Percentiles rank a stretch among this genome's conserved stretches.
Evolutionary conservation across 2,888 invertebrate genomes (phyloP).

Genomic region (Leucania comma): DNA sequence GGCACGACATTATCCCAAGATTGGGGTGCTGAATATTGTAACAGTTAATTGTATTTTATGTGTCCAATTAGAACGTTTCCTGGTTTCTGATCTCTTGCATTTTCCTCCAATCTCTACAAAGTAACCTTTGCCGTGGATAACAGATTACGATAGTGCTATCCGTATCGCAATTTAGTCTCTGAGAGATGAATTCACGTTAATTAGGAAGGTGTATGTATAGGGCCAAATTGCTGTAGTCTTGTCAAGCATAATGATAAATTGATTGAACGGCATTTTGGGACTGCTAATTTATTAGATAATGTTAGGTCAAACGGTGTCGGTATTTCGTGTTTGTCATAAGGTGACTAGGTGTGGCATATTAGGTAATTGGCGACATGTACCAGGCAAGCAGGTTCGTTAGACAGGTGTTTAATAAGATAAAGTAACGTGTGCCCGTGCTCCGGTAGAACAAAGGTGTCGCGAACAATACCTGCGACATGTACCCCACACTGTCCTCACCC

Average conservation of each 20-base stretch:
- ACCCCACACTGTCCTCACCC: slow-evolving; percentile 71
- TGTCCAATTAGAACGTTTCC: slow-evolving; percentile 70
- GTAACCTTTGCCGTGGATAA: slow-evolving; percentile 47
- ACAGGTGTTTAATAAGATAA: slow-evolving; percentile 86
- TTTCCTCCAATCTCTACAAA: slow-evolving; percentile 55
- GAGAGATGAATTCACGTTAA: slow-evolving; percentile 73
- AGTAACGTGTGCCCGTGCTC: slow-evolving; percentile 78
- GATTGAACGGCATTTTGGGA: slow-evolving; percentile 66
- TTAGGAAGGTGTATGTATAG: slow-evolving; percentile 66
- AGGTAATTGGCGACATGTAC: slow-evolving; percentile 77
- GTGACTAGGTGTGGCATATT: slow-evolving; percentile 78
- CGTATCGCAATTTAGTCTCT: slow-evolving; percentile 67
- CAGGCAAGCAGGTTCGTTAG: slow-evolving; percentile 82
- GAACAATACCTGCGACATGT: slow-evolving; percentile 79
- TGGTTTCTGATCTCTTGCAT: slow-evolving; percentile 57
- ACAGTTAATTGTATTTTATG: slow-evolving; percentile 70
- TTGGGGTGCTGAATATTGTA: slow-evolving; percentile 70
- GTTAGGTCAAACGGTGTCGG: slow-evolving; percentile 55
- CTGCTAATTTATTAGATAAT: slow-evolving; percentile 57
- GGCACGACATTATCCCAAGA: slow-evolving; percentile 71
- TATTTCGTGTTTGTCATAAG: slow-evolving; percentile 65
- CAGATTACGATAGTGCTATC: slow-evolving; percentile 63
- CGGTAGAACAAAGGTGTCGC: slow-evolving; percentile 83
- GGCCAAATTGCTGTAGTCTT: slow-evolving; percentile 70
- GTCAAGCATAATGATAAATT: slow-evolving; percentile 67